Conservation (phyloP, 2,113 vertebrate genomes). For the Centropus bengalensis region DNA sequence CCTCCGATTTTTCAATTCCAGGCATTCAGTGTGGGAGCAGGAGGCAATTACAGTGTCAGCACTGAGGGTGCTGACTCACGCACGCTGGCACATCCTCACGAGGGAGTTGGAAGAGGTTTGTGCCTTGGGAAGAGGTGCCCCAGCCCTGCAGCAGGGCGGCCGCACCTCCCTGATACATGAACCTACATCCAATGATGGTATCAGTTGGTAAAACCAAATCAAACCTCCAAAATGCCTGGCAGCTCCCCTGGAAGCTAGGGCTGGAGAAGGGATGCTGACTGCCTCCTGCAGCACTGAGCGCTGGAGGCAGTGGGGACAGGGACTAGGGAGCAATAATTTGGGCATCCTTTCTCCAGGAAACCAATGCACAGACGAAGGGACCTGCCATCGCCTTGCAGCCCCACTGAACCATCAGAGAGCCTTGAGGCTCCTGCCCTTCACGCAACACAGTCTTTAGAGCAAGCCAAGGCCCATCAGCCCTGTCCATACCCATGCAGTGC, state of each 20-base stretch:
- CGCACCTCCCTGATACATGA: rapidly evolving
- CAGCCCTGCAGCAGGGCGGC: rapidly evolving
- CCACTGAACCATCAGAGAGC: background rate
- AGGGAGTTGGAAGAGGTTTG: background rate
- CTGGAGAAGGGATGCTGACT: background rate
- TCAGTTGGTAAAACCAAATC: background rate
- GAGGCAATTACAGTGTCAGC: background rate
- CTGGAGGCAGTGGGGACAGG: no score
- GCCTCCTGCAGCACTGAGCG: background rate
- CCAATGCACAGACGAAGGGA: no score
- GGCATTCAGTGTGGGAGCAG: rapidly evolving
- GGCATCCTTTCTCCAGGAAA: background rate
- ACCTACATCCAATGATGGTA: background rate
- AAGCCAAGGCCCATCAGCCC: background rate
- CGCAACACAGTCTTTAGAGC: rapidly evolving
- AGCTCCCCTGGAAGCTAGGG: rapidly evolving
- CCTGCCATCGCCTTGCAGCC: background rate
- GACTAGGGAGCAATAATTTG: background rate
- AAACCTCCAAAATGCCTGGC: background rate
- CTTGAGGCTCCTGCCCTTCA: background rate
- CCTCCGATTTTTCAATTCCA: rapidly evolving
- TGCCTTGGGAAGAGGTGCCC: background rate
- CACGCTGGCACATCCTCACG: rapidly evolving
- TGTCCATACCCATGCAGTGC: background rate
- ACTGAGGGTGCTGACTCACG: background rate